Percentiles rank a stretch among this genome's conserved stretches.
phyloP scores from a whole-genome alignment of 2,888 invertebrate species.

The Rhagonycha fulva region DNA sequence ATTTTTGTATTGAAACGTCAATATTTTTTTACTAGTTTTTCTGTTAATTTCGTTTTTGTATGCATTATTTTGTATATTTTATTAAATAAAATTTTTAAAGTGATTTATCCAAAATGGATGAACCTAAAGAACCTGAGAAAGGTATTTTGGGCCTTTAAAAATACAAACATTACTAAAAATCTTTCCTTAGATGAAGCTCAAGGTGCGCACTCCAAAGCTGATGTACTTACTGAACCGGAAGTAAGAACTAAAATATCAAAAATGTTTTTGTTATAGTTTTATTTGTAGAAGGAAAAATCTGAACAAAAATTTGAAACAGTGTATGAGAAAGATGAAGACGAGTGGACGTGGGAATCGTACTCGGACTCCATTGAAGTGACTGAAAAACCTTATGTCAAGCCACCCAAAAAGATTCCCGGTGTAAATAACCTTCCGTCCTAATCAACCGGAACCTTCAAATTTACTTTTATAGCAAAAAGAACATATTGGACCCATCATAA shows the following conservation, averaged over 20 bases:
- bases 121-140: neutral
- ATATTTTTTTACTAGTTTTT: neutral
- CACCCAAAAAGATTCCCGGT: neutral
- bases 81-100: neutral
- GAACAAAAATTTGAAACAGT: neutral
- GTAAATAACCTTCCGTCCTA: neutral
- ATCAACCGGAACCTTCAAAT: neutral
- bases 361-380: neutral
- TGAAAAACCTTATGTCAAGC: neutral
- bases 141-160: neutral
- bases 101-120: neutral
- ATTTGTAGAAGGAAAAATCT: neutral
- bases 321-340: neutral
- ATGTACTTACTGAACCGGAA: neutral
- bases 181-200: neutral
- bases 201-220: neutral
- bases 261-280: neutral
- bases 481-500: neutral
- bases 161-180: neutral
- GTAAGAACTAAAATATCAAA: neutral
- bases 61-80: neutral
- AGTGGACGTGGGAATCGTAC: neutral
- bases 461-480: neutral
- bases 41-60: neutral
- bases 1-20: neutral